Conservation (phyloP, 2,888 invertebrate species). For the Macrophya alboannulata region DNA sequence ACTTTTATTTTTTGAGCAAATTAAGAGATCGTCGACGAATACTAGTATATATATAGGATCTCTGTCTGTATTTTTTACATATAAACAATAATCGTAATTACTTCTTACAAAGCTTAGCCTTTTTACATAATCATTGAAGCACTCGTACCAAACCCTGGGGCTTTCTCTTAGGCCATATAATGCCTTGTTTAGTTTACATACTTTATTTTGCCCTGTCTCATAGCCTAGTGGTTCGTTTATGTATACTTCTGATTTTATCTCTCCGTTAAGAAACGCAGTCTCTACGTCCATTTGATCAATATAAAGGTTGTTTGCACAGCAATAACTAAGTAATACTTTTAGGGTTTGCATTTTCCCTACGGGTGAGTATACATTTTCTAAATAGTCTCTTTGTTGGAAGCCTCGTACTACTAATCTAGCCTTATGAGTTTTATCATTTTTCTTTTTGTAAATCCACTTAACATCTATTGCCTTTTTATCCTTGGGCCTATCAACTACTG, state of each 20-base stretch:
- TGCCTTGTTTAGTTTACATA: conserved; percentile 55
- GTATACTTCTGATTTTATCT: conserved; percentile 59
- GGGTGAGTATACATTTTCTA: conserved; percentile 54
- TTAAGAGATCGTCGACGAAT: conserved; percentile 55
- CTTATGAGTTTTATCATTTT: conserved; percentile 43
- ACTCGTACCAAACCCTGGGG: conserved; percentile 58
- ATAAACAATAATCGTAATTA: conserved; percentile 29
- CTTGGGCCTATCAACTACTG: conserved; percentile 42
- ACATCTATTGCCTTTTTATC: conserved; percentile 55
- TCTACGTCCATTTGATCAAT: conserved; percentile 62
- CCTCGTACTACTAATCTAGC: conserved; percentile 56
- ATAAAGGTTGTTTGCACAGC: conserved; percentile 50
- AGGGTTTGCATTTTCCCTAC: conserved; percentile 49
- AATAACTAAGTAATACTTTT: conserved; percentile 55
- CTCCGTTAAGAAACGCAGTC: conserved; percentile 61
- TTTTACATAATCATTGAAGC: conserved; percentile 56
- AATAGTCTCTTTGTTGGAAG: conserved; percentile 22
- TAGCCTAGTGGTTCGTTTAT: conserved; percentile 59
- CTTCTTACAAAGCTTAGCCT: conserved; percentile 53
- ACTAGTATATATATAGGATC: conserved; percentile 32
- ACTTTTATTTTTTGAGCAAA: conserved; percentile 44
- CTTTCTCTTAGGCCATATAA: conserved; percentile 59
- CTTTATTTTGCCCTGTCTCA: conserved; percentile 50
- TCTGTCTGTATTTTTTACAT: conserved; percentile 13
- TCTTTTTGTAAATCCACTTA: conserved; percentile 56